These are phyloP conservation scores for Australoheros scitulus DNA, from an alignment of 2,113 vertebrate genomes.

Conservation along the genomic window DNA sequence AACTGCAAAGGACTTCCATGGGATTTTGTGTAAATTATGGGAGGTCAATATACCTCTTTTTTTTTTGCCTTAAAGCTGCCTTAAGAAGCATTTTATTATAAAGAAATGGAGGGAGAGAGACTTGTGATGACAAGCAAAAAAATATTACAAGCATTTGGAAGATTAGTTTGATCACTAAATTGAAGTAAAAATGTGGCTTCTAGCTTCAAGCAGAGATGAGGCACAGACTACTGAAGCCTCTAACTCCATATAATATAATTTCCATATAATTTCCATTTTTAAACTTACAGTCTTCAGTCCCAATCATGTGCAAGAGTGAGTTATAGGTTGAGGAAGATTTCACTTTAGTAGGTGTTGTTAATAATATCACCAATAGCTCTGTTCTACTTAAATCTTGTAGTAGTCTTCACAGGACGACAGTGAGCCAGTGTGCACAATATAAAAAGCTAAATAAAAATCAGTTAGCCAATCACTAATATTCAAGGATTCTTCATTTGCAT, in stretches of 20 bases:
- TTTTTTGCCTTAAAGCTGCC: slow-evolving; percentile 6
- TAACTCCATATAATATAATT: background rate
- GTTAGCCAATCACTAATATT: background rate
- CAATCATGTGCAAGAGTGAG: background rate
- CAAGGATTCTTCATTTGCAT: too few species aligned
- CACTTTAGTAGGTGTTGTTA: background rate
- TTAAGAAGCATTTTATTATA: background rate
- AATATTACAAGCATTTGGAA: background rate
- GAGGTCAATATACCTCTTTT: background rate
- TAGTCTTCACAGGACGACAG: background rate
- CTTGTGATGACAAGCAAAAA: background rate
- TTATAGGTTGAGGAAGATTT: background rate
- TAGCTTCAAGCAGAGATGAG: background rate
- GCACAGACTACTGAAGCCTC: too few species aligned
- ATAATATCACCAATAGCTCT: background rate
- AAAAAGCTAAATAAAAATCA: background rate
- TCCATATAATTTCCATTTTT: background rate
- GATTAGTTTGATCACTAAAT: background rate
- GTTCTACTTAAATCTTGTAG: background rate
- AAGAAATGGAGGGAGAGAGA: background rate
- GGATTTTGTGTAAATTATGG: background rate
- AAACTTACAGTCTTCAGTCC: background rate
- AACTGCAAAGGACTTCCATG: background rate
- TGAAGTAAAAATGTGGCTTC: background rate
- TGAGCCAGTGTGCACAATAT: background rate